phyloP scores from a whole-genome alignment of 2,797 vertebrate species.

The Sebastes alutus region DNA sequence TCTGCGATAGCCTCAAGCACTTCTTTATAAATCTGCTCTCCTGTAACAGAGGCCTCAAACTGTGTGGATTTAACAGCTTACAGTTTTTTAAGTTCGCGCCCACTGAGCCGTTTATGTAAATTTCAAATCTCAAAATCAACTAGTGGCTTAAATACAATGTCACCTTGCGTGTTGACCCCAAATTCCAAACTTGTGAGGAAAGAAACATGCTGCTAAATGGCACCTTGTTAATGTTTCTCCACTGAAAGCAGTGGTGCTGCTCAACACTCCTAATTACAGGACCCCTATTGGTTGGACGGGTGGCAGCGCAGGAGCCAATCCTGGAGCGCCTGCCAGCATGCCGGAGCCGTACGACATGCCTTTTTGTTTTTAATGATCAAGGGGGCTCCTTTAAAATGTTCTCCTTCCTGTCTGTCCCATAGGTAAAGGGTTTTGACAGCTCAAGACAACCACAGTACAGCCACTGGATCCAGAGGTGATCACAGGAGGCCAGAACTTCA shows the following conservation, averaged over 20 bases:
- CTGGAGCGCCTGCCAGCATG: conserved; percentile 62
- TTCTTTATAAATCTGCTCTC: conserved; percentile 7
- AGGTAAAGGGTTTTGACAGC: conserved; percentile 47
- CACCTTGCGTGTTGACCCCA: neutral
- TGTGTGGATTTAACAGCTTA: conserved; percentile 11
- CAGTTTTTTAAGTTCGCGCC: conserved; percentile 22
- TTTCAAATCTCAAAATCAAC: conserved; percentile 42
- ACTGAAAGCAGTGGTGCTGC: conserved; percentile 39
- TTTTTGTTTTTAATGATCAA: conserved; percentile 83
- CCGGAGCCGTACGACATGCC: conserved; percentile 60
- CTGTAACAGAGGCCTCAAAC: conserved; percentile 17
- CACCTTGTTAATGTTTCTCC: conserved; percentile 51
- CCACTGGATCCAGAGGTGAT: conserved; percentile 48
- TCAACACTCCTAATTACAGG: conserved; percentile 76
- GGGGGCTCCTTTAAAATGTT: conserved; percentile 82
- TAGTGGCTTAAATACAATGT: neutral
- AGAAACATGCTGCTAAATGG: conserved; percentile 21
- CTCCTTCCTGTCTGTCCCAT: conserved; percentile 33
- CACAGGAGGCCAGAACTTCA: conserved; percentile 55
- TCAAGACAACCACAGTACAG: conserved; percentile 35
- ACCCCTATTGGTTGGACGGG: conserved; percentile 71
- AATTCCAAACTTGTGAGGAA: conserved; percentile 49
- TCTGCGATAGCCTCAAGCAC: neutral
- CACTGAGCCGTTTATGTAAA: conserved; percentile 4
- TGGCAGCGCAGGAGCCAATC: conserved; percentile 77